Evolutionary conservation across 2,888 invertebrate genomes (phyloP), one percentile per base, ranked within the genome.

Genomic region (Chymomyza procnemis): DNA sequence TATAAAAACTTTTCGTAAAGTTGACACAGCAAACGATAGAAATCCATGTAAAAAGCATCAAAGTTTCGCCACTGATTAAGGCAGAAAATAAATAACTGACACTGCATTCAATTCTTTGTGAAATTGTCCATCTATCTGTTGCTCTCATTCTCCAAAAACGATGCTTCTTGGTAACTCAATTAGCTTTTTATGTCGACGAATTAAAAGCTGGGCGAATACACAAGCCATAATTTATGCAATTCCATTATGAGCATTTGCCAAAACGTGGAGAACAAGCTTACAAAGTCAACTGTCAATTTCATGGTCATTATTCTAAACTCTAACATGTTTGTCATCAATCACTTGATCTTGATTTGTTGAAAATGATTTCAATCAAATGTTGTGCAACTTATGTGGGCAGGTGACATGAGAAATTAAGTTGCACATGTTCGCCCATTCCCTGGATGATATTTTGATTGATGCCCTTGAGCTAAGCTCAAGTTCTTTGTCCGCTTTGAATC

Each of bases 1-100:
- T 67, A 61, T 64, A 48, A 61, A 80, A 71, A 55, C 67, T 85
- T 79, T 75, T 66, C 34, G 58, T 74, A 71, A 80, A 74, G 50
- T 50, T 50, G 16, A 22, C 54, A 12, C 21, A 54, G 54, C 19
- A 22, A 21, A 21, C 19, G 34, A 54, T 16, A 22, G 74, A 76
- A 86, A 86, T 73, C 84, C 76, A 71, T 86, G 87, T 76, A 74
- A 78, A 84, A 78, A 80, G 77, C 79, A 18, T 18, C 16, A 50
- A 50, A 18, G 19, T 19, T 50, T 41, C 34, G 34, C 34, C 34
- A 41, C 34, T 41, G 34, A 41, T 41, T 41, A 12, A 41, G 34
- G 34, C 34, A 41, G 12, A 41, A 41, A 41, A 41, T 41, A 41
- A 41, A 41, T 12, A 41, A 41, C 34, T 41, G 34, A 41, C 34